Evolutionary conservation across 2,797 vertebrate species (phyloP).

Genomic region (Tauraco hartlaubi): DNA sequence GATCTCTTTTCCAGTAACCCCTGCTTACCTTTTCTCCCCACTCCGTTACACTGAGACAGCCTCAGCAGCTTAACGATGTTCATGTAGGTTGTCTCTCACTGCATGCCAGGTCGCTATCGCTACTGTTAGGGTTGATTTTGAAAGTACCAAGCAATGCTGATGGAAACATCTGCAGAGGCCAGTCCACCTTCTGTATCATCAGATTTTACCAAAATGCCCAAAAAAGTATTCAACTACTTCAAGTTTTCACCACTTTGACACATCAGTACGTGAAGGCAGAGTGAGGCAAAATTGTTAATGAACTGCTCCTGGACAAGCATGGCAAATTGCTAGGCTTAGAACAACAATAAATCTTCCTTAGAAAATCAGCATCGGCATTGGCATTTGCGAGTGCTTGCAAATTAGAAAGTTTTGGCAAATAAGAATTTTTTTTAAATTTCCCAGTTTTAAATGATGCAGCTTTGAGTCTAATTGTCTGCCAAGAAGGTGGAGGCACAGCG

Average conservation of each 20-base stretch:
- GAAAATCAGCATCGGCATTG: background rate
- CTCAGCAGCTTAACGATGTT: background rate
- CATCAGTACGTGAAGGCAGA: background rate
- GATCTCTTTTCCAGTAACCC: background rate
- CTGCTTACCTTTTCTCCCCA: background rate
- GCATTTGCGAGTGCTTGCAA: rapidly evolving
- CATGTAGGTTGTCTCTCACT: rapidly evolving
- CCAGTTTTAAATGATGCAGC: background rate
- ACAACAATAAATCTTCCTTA: background rate
- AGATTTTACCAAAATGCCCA: background rate
- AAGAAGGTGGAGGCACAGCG: background rate
- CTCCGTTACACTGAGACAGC: background rate
- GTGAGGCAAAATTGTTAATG: background rate
- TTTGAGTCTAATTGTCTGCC: background rate
- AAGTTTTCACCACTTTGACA: background rate
- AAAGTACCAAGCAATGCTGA: background rate
- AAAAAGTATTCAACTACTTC: background rate
- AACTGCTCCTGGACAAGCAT: rapidly evolving
- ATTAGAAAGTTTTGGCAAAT: background rate
- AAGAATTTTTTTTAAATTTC: background rate
- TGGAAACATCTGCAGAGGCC: background rate
- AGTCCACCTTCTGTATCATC: background rate
- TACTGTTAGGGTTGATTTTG: background rate
- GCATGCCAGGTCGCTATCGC: background rate
- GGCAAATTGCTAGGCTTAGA: background rate